phyloP scores from a whole-genome alignment of 2,797 vertebrate genomes.

The Oryzias dopingdopingensis region DNA sequence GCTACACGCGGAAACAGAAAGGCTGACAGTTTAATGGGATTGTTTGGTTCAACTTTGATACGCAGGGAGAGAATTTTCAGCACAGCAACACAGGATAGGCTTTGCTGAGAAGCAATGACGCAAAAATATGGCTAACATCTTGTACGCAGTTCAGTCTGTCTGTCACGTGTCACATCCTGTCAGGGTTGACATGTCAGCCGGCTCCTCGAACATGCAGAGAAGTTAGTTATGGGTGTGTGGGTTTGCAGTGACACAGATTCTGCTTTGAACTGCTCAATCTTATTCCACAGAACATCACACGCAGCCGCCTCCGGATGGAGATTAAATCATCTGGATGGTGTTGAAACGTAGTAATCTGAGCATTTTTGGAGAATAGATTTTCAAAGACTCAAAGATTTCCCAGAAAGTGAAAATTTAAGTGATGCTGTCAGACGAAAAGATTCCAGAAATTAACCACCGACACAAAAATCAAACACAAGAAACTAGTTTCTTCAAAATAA shows the following conservation, averaged over 20 bases:
- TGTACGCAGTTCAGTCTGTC: constrained; percentile 20
- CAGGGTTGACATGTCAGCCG: constrained; percentile 2
- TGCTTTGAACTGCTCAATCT: neutral
- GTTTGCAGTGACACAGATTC: constrained; percentile 7
- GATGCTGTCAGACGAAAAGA: no score
- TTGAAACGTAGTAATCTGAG: neutral
- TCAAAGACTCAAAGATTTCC: neutral
- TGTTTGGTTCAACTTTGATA: constrained; percentile 35
- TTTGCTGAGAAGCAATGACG: constrained; percentile 24
- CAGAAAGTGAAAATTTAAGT: neutral
- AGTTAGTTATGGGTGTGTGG: neutral
- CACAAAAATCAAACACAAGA: neutral
- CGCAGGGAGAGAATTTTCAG: constrained; percentile 25
- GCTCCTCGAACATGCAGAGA: constrained; percentile 8
- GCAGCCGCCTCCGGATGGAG: neutral
- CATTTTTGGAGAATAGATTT: constrained; percentile 1
- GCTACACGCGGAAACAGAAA: neutral
- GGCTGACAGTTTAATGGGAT: constrained; percentile 46
- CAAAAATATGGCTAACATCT: constrained; percentile 14
- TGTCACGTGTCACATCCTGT: constrained; percentile 8
- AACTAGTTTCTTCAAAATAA: no score
- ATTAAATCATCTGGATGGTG: constrained; percentile 1
- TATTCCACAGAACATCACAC: neutral
- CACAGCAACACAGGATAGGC: constrained; percentile 14
- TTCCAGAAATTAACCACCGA: neutral